Evolutionary conservation across 2,113 vertebrate genomes (phyloP).

Genomic region (Ictidomys tridecemlineatus): DNA sequence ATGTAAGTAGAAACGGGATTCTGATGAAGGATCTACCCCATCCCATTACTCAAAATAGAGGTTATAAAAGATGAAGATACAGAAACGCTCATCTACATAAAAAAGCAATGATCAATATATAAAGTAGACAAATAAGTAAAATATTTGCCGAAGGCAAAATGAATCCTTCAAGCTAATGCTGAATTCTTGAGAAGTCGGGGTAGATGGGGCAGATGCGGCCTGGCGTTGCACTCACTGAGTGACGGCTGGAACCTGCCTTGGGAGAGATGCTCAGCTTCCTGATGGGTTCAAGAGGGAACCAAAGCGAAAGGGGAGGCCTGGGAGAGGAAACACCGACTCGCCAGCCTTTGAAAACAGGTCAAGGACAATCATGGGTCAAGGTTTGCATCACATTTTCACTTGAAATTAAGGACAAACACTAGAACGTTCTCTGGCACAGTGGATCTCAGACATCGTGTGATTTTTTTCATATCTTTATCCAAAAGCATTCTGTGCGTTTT

Average conservation of each 20-base stretch:
- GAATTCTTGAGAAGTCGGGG: background rate
- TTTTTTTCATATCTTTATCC: background rate
- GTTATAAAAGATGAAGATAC: background rate
- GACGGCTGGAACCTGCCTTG: background rate
- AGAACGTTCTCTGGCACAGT: background rate
- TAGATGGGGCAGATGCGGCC: background rate
- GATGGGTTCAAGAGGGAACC: background rate
- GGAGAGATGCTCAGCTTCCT: background rate
- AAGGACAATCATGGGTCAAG: background rate
- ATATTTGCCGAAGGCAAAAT: background rate
- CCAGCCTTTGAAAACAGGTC: background rate
- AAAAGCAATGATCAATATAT: background rate
- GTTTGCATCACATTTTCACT: background rate
- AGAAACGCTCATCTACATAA: background rate
- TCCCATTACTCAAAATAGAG: background rate
- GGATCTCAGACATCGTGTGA: background rate
- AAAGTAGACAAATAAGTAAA: background rate
- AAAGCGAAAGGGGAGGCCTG: background rate
- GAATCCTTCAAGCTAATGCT: background rate
- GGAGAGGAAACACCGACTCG: background rate
- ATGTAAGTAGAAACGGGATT: background rate
- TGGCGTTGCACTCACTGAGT: background rate
- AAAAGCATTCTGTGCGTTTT: background rate
- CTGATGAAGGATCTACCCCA: background rate
- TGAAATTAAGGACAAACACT: slow-evolving; percentile 61